phyloP scores from a whole-genome alignment of 2,113 vertebrate species.

The Atherinomorus stipes region DNA sequence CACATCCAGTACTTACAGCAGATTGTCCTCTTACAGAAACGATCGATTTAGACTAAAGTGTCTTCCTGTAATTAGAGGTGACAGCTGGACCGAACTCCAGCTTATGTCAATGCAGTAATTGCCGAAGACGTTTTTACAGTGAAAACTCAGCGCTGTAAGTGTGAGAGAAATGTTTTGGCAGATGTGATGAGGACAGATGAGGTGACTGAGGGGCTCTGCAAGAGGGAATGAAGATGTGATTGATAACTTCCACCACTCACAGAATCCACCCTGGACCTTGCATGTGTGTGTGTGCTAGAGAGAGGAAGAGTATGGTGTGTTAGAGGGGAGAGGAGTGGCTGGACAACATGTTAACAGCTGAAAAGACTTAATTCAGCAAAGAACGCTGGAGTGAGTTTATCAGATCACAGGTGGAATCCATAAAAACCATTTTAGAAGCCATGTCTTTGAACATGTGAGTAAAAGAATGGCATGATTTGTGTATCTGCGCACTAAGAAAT shows the following conservation, averaged over 20 bases:
- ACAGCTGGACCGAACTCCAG: slow-evolving; percentile 6
- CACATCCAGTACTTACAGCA: too few relatives aligned
- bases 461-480: slow-evolving; percentile 59
- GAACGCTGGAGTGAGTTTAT: slow-evolving; percentile 41
- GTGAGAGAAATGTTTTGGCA: slow-evolving; percentile 74
- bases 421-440: slow-evolving; percentile 43
- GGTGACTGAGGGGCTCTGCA: slow-evolving; percentile 63
- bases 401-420: slow-evolving; percentile 63
- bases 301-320: not conserved
- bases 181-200: slow-evolving; percentile 70
- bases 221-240: slow-evolving; percentile 69
- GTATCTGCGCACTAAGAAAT: slow-evolving; percentile 30
- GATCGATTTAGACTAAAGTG: not conserved
- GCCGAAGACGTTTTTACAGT: not conserved
- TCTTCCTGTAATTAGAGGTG: not conserved
- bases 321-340: not conserved
- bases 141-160: slow-evolving; percentile 28
- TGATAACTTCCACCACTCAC: slow-evolving; percentile 68
- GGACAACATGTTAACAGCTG: slow-evolving; percentile 46
- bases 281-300: slow-evolving; percentile 18
- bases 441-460: slow-evolving; percentile 44
- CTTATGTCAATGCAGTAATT: slow-evolving; percentile 33
- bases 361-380: slow-evolving; percentile 42
- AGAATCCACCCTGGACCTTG: slow-evolving; percentile 17
- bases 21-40: too few relatives aligned